Evolutionary conservation across 2,113 vertebrate genomes (phyloP).

Genomic region (Amazona guildingii): DNA sequence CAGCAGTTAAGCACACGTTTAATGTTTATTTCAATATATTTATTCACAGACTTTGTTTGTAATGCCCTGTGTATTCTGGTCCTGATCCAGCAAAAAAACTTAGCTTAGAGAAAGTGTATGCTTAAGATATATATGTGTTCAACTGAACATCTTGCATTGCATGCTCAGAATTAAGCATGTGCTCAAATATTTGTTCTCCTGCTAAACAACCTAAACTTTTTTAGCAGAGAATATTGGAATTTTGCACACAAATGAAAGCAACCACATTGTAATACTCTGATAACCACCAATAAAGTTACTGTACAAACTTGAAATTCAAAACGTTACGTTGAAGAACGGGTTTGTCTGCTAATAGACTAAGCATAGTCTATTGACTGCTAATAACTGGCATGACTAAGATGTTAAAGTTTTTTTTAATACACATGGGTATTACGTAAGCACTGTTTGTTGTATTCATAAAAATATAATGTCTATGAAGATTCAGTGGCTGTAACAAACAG

Average conservation of each 20-base stretch:
- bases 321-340: background rate
- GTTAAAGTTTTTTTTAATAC: background rate
- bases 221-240: background rate
- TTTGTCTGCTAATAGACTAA: background rate
- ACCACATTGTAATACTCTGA: background rate
- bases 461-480: background rate
- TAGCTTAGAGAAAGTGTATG: background rate
- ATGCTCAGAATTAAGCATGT: background rate
- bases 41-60: background rate
- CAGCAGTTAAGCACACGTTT: background rate
- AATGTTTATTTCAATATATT: background rate
- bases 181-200: background rate
- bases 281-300: background rate
- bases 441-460: constrained; percentile 1
- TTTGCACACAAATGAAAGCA: background rate
- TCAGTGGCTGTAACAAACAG: background rate
- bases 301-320: background rate
- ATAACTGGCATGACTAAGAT: background rate
- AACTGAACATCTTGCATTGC: background rate
- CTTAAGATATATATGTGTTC: background rate
- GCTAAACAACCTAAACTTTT: background rate
- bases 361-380: background rate
- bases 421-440: background rate
- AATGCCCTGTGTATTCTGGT: background rate
- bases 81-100: background rate